Conservation (phyloP, 2,113 vertebrate species). For the Scolopax mira region DNA sequence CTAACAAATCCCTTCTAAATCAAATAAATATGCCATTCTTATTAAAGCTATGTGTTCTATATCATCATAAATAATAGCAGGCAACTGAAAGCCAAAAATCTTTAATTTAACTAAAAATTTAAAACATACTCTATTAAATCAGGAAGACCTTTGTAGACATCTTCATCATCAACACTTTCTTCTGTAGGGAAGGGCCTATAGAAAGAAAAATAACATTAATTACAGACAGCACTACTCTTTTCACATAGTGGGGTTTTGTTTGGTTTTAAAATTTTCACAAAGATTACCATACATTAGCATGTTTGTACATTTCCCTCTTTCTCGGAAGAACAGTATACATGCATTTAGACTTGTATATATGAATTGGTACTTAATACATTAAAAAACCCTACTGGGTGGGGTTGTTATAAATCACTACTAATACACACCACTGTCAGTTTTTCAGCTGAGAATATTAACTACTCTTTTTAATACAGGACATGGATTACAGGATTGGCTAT, state of each 20-base stretch:
- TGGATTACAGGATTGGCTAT: background rate
- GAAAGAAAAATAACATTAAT: background rate
- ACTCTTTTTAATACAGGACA: background rate
- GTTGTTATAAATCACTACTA: background rate
- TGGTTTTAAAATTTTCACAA: background rate
- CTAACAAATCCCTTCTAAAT: background rate
- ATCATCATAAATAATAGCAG: background rate
- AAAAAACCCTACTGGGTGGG: background rate
- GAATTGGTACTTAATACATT: background rate
- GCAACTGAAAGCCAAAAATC: background rate
- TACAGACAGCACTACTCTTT: background rate
- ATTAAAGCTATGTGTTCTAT: background rate
- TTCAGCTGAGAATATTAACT: background rate
- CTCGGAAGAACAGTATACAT: background rate
- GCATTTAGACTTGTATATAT: background rate
- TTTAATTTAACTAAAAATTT: background rate
- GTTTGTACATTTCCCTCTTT: rapidly evolving
- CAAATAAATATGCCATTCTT: background rate
- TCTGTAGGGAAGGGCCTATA: constrained; percentile 91
- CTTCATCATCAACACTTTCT: constrained; percentile 89
- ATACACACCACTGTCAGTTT: background rate
- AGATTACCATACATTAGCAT: background rate
- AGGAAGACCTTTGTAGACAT: constrained; percentile 93
- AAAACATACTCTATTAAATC: constrained; percentile 93
- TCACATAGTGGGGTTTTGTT: background rate